phyloP scores from a whole-genome alignment of 2,113 vertebrate genomes.

The Cephalopterus ornatus region DNA sequence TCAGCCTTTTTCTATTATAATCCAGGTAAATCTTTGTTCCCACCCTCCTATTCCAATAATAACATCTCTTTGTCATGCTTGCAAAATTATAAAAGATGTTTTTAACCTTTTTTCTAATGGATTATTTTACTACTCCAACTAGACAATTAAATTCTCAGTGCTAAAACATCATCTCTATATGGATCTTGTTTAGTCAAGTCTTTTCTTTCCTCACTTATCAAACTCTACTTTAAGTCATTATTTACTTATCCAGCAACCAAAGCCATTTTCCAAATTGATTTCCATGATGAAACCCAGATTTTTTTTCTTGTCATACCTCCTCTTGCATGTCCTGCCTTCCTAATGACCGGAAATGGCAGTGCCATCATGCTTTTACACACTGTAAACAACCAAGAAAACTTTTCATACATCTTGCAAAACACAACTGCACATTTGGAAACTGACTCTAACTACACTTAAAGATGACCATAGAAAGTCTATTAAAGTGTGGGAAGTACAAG shows the following conservation, averaged over 20 bases:
- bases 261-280: neutral
- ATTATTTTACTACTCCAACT: neutral
- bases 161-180: neutral
- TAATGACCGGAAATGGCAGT: neutral
- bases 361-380: neutral
- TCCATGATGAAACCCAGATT: neutral
- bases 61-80: neutral
- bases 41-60: neutral
- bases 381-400: neutral
- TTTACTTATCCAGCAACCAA: neutral
- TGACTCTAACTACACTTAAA: neutral
- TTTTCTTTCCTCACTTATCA: neutral
- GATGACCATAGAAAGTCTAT: neutral
- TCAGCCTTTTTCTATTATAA: neutral
- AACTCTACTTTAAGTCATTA: neutral
- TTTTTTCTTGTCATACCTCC: neutral
- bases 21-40: neutral
- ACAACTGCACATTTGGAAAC: neutral
- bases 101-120: neutral
- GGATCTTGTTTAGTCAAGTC: neutral
- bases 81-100: neutral
- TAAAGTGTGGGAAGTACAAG: neutral
- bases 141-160: neutral
- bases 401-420: neutral
- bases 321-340: neutral